Conservation (phyloP, 2,797 vertebrate genomes). For the Ptychobarbus kaznakovi region DNA sequence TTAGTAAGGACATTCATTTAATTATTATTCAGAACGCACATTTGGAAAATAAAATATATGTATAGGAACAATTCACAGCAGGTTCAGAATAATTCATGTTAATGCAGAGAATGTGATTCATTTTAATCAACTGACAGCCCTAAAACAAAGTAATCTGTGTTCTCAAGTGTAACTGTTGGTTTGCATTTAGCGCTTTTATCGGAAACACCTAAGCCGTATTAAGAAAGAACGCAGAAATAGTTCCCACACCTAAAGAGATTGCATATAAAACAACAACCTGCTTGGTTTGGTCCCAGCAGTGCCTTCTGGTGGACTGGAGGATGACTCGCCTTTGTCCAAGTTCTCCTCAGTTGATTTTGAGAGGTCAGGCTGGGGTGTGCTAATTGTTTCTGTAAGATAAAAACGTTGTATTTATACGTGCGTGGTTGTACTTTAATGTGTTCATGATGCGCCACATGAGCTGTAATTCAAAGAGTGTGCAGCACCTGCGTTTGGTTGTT, state of each 20-base stretch:
- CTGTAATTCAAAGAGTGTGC: conserved; percentile 30
- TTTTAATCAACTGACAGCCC: not conserved
- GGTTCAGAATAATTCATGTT: too few relatives aligned
- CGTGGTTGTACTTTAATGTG: conserved; percentile 19
- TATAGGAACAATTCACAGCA: not conserved
- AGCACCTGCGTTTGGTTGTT: conserved; percentile 70
- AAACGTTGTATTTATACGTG: conserved; percentile 26
- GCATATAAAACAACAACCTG: conserved; percentile 40
- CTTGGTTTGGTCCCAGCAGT: conserved; percentile 58
- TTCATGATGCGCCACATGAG: conserved; percentile 6
- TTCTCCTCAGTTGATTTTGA: conserved; percentile 54
- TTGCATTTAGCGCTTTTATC: not conserved
- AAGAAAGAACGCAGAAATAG: not conserved
- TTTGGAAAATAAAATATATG: not conserved
- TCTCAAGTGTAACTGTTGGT: not conserved
- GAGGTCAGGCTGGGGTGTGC: conserved; percentile 49
- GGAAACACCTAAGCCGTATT: not conserved
- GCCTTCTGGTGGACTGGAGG: conserved; percentile 72
- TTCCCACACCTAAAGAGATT: not conserved
- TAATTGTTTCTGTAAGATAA: conserved; percentile 58
- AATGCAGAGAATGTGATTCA: too few relatives aligned
- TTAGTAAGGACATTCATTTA: not conserved
- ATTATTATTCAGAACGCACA: not conserved
- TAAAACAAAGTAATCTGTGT: not conserved
- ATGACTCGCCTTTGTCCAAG: conserved; percentile 68